A percentile compares a stretch with the other conserved stretches of the same genome.
Conservation (phyloP, 2,113 vertebrate genomes). For the Oreotrochilus melanogaster region DNA sequence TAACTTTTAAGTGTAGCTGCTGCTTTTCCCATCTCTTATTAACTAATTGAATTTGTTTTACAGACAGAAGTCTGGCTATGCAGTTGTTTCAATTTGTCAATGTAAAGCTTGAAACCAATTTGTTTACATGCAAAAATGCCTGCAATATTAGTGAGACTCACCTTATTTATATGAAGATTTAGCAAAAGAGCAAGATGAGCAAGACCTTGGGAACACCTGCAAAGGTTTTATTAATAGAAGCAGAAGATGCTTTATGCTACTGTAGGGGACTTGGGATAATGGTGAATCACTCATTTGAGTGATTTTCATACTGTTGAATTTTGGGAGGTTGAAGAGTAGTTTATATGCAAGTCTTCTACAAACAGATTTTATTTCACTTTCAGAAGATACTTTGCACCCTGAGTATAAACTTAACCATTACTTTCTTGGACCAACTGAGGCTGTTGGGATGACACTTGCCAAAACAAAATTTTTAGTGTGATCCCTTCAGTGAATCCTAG, state of each 20-base stretch:
- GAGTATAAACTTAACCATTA: not conserved
- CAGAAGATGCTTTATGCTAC: constrained; percentile 13
- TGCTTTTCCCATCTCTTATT: constrained; percentile 27
- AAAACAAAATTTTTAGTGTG: not conserved
- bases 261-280: not conserved
- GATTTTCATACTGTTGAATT: not conserved
- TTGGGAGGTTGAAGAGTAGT: not conserved
- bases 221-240: not conserved
- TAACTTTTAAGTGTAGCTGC: constrained; percentile 8
- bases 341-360: constrained; percentile 12
- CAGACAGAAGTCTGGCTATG: not conserved
- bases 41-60: not conserved
- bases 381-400: constrained; percentile 12
- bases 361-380: constrained; percentile 14
- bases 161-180: constrained; percentile 12
- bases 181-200: not conserved
- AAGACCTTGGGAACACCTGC: constrained; percentile 7
- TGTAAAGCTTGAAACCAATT: constrained; percentile 33
- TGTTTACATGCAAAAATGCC: constrained; percentile 42
- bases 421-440: not conserved
- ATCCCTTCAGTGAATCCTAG: not conserved
- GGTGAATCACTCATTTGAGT: not conserved
- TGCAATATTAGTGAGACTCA: constrained; percentile 8
- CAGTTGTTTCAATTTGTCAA: not conserved
- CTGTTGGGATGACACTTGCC: constrained; percentile 4